Conservation (phyloP, 2,888 invertebrate species). For the Tiliacea citrago region DNA sequence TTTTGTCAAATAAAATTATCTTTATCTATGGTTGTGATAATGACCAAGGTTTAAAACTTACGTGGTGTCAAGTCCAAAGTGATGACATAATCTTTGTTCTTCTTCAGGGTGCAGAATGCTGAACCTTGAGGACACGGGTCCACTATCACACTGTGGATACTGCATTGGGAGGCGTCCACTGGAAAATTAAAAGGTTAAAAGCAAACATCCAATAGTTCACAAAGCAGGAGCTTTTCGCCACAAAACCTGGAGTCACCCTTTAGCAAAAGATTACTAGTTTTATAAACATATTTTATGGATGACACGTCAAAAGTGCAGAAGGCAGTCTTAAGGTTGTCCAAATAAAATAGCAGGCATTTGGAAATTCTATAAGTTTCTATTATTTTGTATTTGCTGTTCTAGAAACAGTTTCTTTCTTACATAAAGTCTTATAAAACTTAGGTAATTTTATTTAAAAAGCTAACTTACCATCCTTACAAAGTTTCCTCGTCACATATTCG, state of each 20-base stretch:
- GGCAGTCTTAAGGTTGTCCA: background rate
- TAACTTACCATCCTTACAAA: slow-evolving; percentile 78
- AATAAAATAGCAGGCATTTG: background rate
- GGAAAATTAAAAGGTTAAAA: slow-evolving; percentile 21
- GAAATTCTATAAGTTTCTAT: background rate
- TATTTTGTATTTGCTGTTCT: background rate
- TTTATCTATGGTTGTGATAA: background rate
- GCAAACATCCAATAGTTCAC: background rate
- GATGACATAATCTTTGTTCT: slow-evolving; percentile 75
- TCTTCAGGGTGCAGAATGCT: slow-evolving; percentile 76
- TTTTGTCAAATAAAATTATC: too few species aligned
- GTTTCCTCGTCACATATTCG: slow-evolving; percentile 77
- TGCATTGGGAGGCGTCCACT: slow-evolving; percentile 77
- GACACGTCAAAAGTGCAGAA: background rate
- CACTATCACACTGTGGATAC: slow-evolving; percentile 75
- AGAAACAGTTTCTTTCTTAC: background rate
- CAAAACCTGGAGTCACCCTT: background rate
- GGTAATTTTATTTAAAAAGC: background rate
- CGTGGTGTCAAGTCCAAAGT: slow-evolving; percentile 79
- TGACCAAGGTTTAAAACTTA: slow-evolving; percentile 64
- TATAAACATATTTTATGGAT: background rate
- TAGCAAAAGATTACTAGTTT: background rate
- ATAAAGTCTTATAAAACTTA: background rate
- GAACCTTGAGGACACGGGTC: slow-evolving; percentile 78
- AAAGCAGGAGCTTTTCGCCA: background rate